A percentile compares a stretch with the other conserved stretches of the same genome.
Evolutionary conservation across 2,797 vertebrate species (phyloP).

Genomic region (Eptatretus atami): DNA sequence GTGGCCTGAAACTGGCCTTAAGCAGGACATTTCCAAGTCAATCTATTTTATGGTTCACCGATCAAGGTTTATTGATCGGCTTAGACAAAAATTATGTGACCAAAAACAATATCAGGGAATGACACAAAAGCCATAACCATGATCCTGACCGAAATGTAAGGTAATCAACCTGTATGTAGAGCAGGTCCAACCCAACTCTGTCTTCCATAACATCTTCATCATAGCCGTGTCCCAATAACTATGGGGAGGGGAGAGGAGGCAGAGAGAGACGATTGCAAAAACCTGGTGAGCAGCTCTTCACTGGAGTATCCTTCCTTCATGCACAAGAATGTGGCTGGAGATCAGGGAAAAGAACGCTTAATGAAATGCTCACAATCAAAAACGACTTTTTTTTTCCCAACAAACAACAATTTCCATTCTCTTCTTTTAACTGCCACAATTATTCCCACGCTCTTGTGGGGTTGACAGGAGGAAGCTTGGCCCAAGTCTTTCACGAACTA

Average conservation of each 20-base stretch:
- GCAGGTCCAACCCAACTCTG: conserved; percentile 51
- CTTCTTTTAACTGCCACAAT: too few relatives aligned
- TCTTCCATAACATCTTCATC: conserved; percentile 78
- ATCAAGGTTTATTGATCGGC: background rate
- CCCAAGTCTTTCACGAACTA: too few relatives aligned
- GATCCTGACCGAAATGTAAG: too few relatives aligned
- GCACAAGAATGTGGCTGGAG: too few relatives aligned
- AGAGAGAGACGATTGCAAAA: background rate
- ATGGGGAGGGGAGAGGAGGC: conserved; percentile 8
- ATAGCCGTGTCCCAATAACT: conserved; percentile 93
- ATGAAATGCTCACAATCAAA: too few relatives aligned
- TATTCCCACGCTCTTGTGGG: too few relatives aligned
- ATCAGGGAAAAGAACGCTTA: too few relatives aligned
- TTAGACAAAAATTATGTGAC: conserved; percentile 3
- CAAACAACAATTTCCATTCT: too few relatives aligned
- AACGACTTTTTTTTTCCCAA: too few relatives aligned
- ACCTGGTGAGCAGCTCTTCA: background rate
- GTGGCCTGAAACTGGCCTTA: too few relatives aligned
- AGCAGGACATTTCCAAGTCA: background rate
- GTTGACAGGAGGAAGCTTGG: too few relatives aligned
- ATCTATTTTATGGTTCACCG: background rate
- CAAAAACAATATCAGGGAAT: conserved; percentile 4
- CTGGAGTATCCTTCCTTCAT: too few relatives aligned
- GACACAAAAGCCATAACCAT: conserved; percentile 11
- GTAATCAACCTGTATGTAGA: conserved; percentile 48